Evolutionary conservation across 2,113 vertebrate species (phyloP).

Genomic region (Stegostoma tigrinum): DNA sequence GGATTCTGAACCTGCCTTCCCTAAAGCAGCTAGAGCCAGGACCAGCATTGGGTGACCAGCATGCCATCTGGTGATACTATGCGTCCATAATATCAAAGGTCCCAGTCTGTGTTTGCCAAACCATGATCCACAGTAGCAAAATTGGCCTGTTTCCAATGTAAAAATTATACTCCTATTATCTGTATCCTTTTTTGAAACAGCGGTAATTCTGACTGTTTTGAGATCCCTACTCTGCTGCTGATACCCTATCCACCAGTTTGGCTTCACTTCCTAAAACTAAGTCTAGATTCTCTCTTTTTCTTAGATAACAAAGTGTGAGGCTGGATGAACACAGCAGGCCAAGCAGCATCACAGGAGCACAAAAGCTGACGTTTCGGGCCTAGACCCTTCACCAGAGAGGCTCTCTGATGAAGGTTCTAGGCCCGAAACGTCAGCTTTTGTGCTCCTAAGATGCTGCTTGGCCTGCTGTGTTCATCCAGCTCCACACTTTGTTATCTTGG

Average conservation of each 20-base stretch:
- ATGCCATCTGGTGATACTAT: neutral
- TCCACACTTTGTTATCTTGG: no score
- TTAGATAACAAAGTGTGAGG: no score
- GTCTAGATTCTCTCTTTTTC: neutral
- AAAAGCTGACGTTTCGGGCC: no score
- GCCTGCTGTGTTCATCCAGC: no score
- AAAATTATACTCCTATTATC: neutral
- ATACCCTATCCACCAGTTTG: neutral
- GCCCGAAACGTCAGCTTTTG: no score
- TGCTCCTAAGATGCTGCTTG: no score
- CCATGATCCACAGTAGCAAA: neutral
- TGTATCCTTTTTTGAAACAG: neutral
- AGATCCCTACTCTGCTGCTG: neutral
- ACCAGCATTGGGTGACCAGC: neutral
- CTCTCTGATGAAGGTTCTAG: no score
- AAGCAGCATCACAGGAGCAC: no score
- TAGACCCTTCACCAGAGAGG: no score
- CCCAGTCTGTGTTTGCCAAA: neutral
- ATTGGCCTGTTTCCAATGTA: neutral
- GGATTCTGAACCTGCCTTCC: no score
- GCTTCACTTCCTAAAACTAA: neutral
- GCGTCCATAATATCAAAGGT: neutral
- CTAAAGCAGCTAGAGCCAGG: no score
- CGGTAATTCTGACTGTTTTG: neutral
- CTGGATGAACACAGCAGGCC: no score